Evolutionary conservation across 2,113 vertebrate species (phyloP).

Genomic region (Neodontobutis hainanensis): DNA sequence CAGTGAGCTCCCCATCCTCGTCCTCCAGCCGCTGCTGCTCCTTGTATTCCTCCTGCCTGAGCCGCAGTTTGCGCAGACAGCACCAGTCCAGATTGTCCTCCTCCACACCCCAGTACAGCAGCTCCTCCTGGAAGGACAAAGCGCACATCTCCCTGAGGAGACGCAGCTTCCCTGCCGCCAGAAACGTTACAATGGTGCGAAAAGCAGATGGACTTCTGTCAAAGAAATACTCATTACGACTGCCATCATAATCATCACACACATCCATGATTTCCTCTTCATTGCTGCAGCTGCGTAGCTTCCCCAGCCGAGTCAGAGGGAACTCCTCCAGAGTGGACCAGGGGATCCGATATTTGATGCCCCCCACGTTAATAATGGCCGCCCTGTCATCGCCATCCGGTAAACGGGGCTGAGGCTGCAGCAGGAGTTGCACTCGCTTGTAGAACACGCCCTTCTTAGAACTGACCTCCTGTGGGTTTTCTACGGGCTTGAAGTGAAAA

Average conservation of each 20-base stretch:
- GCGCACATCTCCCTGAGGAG: constrained; percentile 93
- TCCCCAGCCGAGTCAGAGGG: constrained; percentile 89
- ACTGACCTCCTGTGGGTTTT: constrained; percentile 81
- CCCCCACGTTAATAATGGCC: constrained; percentile 94
- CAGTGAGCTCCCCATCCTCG: constrained; percentile 69
- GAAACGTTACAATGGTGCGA: constrained; percentile 90
- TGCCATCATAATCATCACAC: constrained; percentile 93
- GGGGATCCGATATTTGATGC: constrained; percentile 90
- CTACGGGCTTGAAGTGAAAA: constrained; percentile 80
- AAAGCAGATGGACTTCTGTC: constrained; percentile 96
- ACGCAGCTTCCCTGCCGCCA: constrained; percentile 91
- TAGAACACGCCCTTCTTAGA: constrained; percentile 88
- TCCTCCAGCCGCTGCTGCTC: constrained; percentile 82
- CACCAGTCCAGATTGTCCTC: constrained; percentile 92
- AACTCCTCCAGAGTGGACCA: constrained; percentile 95
- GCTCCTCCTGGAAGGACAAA: constrained; percentile 95
- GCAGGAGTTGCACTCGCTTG: constrained; percentile 84
- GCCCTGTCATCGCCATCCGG: constrained; percentile 73
- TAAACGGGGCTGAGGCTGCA: constrained; percentile 66
- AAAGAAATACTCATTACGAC: constrained; percentile 96
- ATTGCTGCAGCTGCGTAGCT: constrained; percentile 86
- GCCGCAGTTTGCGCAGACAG: constrained; percentile 87
- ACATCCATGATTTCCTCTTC: constrained; percentile 92
- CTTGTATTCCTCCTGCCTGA: constrained; percentile 89
- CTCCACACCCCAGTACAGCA: constrained; percentile 96